These are phyloP conservation scores for Poeciliopsis turneri DNA, from an alignment of 2,797 vertebrate genomes.

Conservation along the genomic window DNA sequence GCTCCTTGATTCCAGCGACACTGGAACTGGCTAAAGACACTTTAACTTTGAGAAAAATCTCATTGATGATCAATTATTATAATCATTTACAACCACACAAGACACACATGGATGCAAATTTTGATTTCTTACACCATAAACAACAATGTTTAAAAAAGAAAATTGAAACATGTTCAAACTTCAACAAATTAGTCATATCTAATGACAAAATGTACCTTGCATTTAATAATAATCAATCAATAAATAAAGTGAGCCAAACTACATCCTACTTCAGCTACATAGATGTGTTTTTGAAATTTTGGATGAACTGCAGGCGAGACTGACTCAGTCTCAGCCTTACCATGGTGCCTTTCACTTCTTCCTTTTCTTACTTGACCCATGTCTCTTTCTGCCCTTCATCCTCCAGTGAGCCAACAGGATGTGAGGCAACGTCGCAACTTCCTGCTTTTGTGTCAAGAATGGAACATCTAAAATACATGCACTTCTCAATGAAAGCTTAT, in stretches of 20 bases:
- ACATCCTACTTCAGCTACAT: neutral
- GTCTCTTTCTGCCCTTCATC: constrained; percentile 4
- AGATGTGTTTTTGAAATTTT: neutral
- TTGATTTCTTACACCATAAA: neutral
- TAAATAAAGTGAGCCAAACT: neutral
- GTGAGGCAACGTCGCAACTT: constrained; percentile 41
- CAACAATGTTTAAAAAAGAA: neutral
- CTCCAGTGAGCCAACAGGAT: neutral
- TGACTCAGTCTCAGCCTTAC: neutral
- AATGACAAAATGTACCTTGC: neutral
- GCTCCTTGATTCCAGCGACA: too few species aligned
- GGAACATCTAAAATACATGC: constrained; percentile 57
- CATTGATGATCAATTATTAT: too few species aligned
- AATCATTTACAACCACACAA: too few species aligned
- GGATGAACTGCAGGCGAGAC: neutral
- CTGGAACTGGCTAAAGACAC: too few species aligned
- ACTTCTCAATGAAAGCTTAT: constrained; percentile 40
- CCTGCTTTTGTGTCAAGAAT: constrained; percentile 41
- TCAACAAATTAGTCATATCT: neutral
- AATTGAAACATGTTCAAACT: neutral
- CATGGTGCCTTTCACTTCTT: constrained; percentile 7
- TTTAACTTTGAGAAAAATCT: too few species aligned
- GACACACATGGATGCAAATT: neutral
- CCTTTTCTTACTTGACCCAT: constrained; percentile 19
- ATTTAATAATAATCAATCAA: neutral